Evolutionary conservation across 2,888 invertebrate genomes (phyloP), one percentile per base, ranked within the genome.

Genomic region (Pristionchus maxplancki): DNA sequence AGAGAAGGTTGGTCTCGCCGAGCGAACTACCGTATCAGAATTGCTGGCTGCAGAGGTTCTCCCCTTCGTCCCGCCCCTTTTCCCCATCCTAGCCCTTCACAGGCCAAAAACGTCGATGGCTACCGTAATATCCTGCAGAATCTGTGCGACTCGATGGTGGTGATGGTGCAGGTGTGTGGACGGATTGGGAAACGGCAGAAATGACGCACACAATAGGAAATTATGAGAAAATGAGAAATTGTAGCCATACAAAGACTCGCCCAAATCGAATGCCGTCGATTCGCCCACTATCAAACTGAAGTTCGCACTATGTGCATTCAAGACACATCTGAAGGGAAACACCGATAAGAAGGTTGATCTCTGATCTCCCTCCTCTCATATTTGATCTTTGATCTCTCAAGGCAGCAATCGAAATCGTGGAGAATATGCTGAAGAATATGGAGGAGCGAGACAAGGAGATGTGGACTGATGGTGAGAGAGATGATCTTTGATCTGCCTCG

Each of bases 391-490:
- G 44, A 74, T 87, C 53, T 87, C 74, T 87, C 11, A 31, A 87
- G 87, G 9, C 44, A 50, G 50, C 48, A 9, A 71, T 87, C 34
- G 67, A 53, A 37, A 50, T 67, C 37, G n/a, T 87, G 28, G 87
- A 87, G 53, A 67, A 50, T 37, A 71, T 87, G 87, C 50, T 87
- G 87, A 50, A 48, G 37, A 53, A 87, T 37, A 87, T 87, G 71
- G 74, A 87, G 37, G 62, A 87, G 34, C 74, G 74, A 34, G 71
- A 87, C 71, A 87, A 74, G 87, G 87, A 87, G 50, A 87, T 87
- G 87, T 37, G 50, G 85, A 64, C 31, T 64, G 85, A 85, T n/a
- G 85, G 62, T 64, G 8, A 62, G 82, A 44, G 24, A 44, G 24
- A 28, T 53, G 34, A 78, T 78, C 78, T 78, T 78, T n/a, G 78